Percentiles rank a stretch among this genome's conserved stretches.
These are phyloP conservation scores for Cotesia glomerata DNA, from an alignment of 1,140 invertebrate species.

Conservation along the genomic window DNA sequence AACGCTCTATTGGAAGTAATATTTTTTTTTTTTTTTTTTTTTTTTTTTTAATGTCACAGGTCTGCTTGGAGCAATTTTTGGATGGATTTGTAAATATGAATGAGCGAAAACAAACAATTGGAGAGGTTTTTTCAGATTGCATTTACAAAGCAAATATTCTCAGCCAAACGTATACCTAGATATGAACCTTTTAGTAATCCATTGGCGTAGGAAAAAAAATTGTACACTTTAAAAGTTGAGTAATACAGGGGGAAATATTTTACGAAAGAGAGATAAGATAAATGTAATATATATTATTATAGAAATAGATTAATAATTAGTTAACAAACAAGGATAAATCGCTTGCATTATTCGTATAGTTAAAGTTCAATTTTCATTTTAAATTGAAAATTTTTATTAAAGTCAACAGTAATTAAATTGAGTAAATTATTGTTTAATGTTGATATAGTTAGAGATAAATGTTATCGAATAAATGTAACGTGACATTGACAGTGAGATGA, in stretches of 20 bases:
- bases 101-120: not conserved
- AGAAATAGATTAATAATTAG: too few relatives aligned
- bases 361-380: not conserved
- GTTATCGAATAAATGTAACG: not conserved
- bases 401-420: not conserved
- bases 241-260: not conserved
- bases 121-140: not conserved
- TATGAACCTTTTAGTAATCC: slow-evolving; percentile 34
- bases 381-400: not conserved
- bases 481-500: slow-evolving; percentile 36
- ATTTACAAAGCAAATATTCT: not conserved
- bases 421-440: not conserved
- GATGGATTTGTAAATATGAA: not conserved
- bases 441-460: not conserved
- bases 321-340: not conserved
- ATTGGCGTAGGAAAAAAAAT: not conserved
- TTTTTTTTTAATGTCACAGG: too few relatives aligned
- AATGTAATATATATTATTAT: not conserved
- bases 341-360: not conserved
- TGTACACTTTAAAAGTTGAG: not conserved
- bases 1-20: too few relatives aligned
- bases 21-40: too few relatives aligned
- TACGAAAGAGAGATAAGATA: not conserved
- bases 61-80: not conserved
- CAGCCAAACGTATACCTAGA: not conserved